Conservation (phyloP, 2,797 vertebrate species). For the Rhinella marina region DNA sequence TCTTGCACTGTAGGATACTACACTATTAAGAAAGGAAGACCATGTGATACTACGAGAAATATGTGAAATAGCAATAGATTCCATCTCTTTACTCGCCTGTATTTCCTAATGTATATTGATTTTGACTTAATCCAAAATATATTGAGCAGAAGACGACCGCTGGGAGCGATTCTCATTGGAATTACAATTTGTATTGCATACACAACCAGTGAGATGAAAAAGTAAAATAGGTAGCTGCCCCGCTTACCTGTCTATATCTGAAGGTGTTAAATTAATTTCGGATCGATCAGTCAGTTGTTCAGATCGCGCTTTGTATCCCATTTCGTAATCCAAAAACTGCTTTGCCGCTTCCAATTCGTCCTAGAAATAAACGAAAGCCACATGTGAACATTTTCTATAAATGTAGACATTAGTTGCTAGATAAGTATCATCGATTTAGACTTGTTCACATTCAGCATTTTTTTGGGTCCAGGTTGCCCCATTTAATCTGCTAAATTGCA, state of each 20-base stretch:
- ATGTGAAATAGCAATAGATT: background rate
- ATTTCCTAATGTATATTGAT: slow-evolving; percentile 26
- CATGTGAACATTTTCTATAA: background rate
- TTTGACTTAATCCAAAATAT: slow-evolving; percentile 32
- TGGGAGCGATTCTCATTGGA: slow-evolving; percentile 8
- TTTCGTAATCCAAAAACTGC: slow-evolving; percentile 91
- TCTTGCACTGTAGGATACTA: background rate
- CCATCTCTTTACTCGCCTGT: background rate
- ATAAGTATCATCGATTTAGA: background rate
- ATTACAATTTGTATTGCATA: slow-evolving; percentile 14
- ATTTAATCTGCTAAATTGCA: background rate
- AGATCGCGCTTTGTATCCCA: slow-evolving; percentile 95
- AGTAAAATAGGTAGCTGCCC: slow-evolving; percentile 6
- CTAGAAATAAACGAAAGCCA: slow-evolving; percentile 70
- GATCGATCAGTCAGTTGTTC: slow-evolving; percentile 88
- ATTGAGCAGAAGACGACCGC: slow-evolving; percentile 14
- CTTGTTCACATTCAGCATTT: no score
- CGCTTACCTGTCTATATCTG: slow-evolving; percentile 86
- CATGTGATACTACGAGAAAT: background rate
- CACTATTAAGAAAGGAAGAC: background rate
- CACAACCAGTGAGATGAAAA: slow-evolving; percentile 11
- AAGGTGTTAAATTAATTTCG: slow-evolving; percentile 85
- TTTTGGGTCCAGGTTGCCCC: no score
- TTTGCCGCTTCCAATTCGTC: slow-evolving; percentile 85
- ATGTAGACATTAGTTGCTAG: no score